These are phyloP conservation scores for Orchesellides sinensis DNA, from an alignment of 2,888 invertebrate genomes.

Conservation along the genomic window DNA sequence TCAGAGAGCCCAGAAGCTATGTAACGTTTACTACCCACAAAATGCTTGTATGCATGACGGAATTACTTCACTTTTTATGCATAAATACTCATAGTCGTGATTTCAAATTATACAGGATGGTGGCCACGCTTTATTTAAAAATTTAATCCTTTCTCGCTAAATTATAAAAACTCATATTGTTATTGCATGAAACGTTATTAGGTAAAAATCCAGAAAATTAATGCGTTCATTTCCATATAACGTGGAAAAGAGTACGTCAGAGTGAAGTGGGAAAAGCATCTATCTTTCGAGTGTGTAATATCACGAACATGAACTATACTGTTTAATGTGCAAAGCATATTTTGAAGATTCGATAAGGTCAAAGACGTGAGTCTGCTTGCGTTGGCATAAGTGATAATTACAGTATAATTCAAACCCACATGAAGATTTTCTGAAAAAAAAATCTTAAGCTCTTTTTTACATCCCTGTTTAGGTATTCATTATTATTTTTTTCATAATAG, in stretches of 20 bases:
- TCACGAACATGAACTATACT: background rate
- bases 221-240: background rate
- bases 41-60: slow-evolving; percentile 9
- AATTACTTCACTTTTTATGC: background rate
- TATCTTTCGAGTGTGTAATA: background rate
- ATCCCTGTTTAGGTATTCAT: slow-evolving; percentile 20
- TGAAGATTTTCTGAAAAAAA: slow-evolving; percentile 43
- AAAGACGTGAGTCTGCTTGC: slow-evolving; percentile 56
- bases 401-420: slow-evolving; percentile 60
- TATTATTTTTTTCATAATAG: slow-evolving; percentile 24
- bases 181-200: background rate
- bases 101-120: slow-evolving; percentile 9
- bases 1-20: slow-evolving; percentile 58
- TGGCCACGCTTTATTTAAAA: background rate
- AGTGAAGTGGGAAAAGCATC: background rate
- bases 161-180: slow-evolving; percentile 35
- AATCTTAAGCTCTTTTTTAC: slow-evolving; percentile 35
- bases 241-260: background rate
- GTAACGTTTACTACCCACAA: slow-evolving; percentile 23
- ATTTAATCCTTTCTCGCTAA: slow-evolving; percentile 47
- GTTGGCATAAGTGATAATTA: slow-evolving; percentile 64
- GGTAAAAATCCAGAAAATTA: background rate
- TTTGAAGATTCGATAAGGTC: slow-evolving; percentile 40
- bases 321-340: background rate
- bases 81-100: slow-evolving; percentile 17